phyloP scores from a whole-genome alignment of 2,797 vertebrate genomes.

The Typhlichthys eigenmanni region DNA sequence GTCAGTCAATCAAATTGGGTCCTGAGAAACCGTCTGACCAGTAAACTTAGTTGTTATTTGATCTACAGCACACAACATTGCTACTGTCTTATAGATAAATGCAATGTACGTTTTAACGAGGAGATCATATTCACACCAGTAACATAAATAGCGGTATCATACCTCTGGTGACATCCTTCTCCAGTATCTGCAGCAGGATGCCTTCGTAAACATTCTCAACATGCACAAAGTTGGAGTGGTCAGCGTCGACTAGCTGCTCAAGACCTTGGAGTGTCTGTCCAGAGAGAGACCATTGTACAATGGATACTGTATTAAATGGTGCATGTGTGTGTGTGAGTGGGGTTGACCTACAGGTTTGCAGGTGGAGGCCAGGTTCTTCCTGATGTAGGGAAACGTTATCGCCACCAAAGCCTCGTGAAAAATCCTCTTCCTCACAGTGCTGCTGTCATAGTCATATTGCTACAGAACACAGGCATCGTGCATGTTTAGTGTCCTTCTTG shows the following conservation, averaged over 20 bases:
- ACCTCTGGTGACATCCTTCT: conserved; percentile 87
- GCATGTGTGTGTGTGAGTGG: conserved; percentile 2
- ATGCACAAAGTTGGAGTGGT: conserved; percentile 84
- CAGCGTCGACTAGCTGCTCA: conserved; percentile 82
- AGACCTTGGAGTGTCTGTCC: conserved; percentile 85
- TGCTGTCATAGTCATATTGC: conserved; percentile 97
- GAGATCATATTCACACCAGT: not conserved
- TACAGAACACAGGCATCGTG: conserved; percentile 48
- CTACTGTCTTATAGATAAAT: too few species aligned
- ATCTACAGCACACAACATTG: too few species aligned
- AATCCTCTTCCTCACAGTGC: conserved; percentile 88
- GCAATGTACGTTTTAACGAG: too few species aligned
- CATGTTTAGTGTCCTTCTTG: not conserved
- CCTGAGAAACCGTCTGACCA: too few species aligned
- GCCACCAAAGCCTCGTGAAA: conserved; percentile 85
- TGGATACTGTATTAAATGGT: not conserved
- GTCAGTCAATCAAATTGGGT: too few species aligned
- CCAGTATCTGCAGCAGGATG: conserved; percentile 83
- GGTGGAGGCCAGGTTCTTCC: conserved; percentile 80
- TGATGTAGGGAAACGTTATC: conserved; percentile 88
- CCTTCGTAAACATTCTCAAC: conserved; percentile 90
- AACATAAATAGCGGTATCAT: conserved; percentile 60
- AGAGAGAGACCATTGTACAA: conserved; percentile 1
- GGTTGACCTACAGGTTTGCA: conserved; percentile 82
- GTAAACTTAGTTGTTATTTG: too few species aligned